Evolutionary conservation across 2,888 invertebrate species (phyloP).

Genomic region (Halocaridina rubra): DNA sequence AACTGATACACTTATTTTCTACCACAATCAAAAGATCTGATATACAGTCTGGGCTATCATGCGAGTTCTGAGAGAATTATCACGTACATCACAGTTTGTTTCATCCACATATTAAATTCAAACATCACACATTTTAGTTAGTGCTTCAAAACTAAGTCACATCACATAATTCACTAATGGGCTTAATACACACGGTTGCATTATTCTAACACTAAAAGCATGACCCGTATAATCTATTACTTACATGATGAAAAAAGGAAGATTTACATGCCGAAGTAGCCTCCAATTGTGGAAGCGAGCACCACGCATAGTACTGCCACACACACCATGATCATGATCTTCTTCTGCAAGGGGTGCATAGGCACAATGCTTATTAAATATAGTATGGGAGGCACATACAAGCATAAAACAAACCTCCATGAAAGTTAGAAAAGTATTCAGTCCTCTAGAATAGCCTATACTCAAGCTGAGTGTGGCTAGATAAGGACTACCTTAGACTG

Average conservation of each 20-base stretch:
- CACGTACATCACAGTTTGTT: neutral
- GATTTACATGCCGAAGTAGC: slow-evolving; percentile 61
- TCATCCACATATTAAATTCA: too few relatives aligned
- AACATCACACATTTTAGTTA: neutral
- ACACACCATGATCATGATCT: slow-evolving; percentile 92
- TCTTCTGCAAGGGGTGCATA: slow-evolving; percentile 78
- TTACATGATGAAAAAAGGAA: slow-evolving; percentile 26
- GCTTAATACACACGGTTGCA: too few relatives aligned
- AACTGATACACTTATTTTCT: slow-evolving; percentile 5
- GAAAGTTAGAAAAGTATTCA: slow-evolving; percentile 18
- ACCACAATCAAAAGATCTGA: slow-evolving; percentile 18
- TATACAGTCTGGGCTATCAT: neutral
- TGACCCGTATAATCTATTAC: slow-evolving; percentile 1
- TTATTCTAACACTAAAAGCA: too few relatives aligned
- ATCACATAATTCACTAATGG: too few relatives aligned
- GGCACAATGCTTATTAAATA: slow-evolving; percentile 45
- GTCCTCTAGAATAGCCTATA: slow-evolving; percentile 32
- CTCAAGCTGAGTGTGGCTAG: slow-evolving; percentile 35
- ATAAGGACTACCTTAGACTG: slow-evolving; percentile 36
- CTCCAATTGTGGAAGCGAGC: slow-evolving; percentile 61
- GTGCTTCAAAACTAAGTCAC: too few relatives aligned
- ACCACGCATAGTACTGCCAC: slow-evolving; percentile 68
- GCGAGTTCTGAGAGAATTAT: neutral
- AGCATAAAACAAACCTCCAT: slow-evolving; percentile 35
- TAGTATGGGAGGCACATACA: slow-evolving; percentile 10